Percentiles rank a stretch among this genome's conserved stretches.
Conservation (phyloP, 1,140 invertebrate species). For the Dendrolimus punctatus region DNA sequence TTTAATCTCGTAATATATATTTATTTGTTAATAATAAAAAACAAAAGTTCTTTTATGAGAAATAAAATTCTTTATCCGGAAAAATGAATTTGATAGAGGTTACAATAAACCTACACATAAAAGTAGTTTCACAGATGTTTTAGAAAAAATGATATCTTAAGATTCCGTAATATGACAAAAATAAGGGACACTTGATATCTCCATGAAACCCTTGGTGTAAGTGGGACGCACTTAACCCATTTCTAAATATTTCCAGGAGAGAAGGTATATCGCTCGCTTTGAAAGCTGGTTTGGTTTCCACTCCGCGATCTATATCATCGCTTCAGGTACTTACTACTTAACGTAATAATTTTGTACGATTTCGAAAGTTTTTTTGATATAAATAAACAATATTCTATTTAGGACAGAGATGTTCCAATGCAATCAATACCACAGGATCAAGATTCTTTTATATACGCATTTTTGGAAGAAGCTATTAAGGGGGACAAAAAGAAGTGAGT, state of each 20-base stretch:
- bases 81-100: too few relatives aligned
- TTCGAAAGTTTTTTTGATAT: neutral
- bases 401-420: slow-evolving; percentile 31
- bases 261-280: slow-evolving; percentile 51
- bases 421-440: slow-evolving; percentile 42
- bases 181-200: too few relatives aligned
- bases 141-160: too few relatives aligned
- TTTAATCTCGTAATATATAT: too few relatives aligned
- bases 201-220: too few relatives aligned
- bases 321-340: slow-evolving; percentile 21
- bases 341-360: neutral
- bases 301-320: slow-evolving; percentile 42
- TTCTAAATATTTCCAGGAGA: slow-evolving; percentile 25
- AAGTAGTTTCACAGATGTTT: too few relatives aligned
- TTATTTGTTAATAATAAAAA: too few relatives aligned
- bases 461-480: slow-evolving; percentile 57
- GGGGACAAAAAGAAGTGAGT: slow-evolving; percentile 57
- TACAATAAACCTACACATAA: too few relatives aligned
- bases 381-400: slow-evolving; percentile 3
- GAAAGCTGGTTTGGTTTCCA: slow-evolving; percentile 49
- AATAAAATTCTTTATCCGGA: too few relatives aligned
- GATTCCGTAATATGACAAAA: too few relatives aligned
- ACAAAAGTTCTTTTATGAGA: too few relatives aligned
- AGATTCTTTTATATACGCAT: slow-evolving; percentile 55
- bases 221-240: too few relatives aligned